These are phyloP conservation scores for Drosophila pachea DNA, from an alignment of 1,140 invertebrate species.

Conservation along the genomic window DNA sequence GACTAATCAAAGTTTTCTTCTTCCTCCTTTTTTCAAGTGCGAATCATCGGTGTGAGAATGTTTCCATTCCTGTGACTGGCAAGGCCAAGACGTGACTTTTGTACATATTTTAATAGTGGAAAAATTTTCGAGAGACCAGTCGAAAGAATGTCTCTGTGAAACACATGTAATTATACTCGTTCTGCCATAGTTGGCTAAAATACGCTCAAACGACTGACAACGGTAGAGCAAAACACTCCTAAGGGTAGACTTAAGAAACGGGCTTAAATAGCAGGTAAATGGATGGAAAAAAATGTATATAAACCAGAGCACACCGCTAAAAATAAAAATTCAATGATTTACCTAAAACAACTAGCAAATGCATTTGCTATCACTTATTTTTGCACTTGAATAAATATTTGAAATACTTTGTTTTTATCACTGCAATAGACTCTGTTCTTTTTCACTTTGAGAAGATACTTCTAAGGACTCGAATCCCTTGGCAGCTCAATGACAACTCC, in stretches of 20 bases:
- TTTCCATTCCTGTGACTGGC: neutral
- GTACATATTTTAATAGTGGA: slow-evolving; percentile 18
- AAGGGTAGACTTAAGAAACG: too few relatives aligned
- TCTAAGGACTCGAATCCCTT: slow-evolving; percentile 56
- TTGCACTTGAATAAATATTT: neutral
- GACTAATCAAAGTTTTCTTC: neutral
- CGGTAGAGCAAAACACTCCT: too few relatives aligned
- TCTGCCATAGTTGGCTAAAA: neutral
- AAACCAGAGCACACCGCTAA: neutral
- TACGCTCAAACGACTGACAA: neutral
- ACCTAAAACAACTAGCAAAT: slow-evolving; percentile 20
- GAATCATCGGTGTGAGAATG: slow-evolving; percentile 1
- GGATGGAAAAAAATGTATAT: neutral
- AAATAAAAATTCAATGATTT: slow-evolving; percentile 8
- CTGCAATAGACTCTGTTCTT: slow-evolving; percentile 8
- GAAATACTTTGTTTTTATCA: neutral
- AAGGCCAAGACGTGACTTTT: slow-evolving; percentile 28
- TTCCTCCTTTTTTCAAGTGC: neutral
- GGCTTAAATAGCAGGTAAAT: too few relatives aligned
- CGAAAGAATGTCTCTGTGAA: slow-evolving; percentile 29
- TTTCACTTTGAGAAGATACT: slow-evolving; percentile 12
- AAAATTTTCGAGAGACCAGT: slow-evolving; percentile 19
- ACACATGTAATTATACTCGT: slow-evolving; percentile 9
- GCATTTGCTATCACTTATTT: slow-evolving; percentile 9
- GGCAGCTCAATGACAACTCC: slow-evolving; percentile 60